A percentile compares a stretch with the other conserved stretches of the same genome.
Evolutionary conservation across 1,140 invertebrate genomes (phyloP).

Genomic region (Scaptodrosophila lebanonensis): DNA sequence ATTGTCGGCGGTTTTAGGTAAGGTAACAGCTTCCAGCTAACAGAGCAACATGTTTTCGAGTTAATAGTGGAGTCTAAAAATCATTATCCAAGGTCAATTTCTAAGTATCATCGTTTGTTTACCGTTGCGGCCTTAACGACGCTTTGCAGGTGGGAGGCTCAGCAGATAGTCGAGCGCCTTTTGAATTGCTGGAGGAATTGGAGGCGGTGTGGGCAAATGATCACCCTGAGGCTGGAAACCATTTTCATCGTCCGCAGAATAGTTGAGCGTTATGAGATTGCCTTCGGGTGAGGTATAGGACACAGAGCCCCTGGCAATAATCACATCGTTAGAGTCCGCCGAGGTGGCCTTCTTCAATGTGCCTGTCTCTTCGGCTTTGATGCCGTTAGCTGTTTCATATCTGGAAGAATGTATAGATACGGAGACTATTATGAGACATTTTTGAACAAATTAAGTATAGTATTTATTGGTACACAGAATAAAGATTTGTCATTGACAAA

Average conservation of each 20-base stretch:
- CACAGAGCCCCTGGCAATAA: conserved; percentile 84
- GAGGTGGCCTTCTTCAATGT: conserved; percentile 82
- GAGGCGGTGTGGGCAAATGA: conserved; percentile 85
- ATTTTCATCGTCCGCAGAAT: conserved; percentile 87
- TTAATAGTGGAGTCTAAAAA: conserved; percentile 22
- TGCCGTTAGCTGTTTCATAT: conserved; percentile 87
- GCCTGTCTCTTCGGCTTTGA: conserved; percentile 83
- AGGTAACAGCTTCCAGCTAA: conserved; percentile 21
- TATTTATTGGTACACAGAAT: too few relatives aligned
- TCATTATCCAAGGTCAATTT: conserved; percentile 26
- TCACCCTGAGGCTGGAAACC: conserved; percentile 85
- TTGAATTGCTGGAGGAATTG: conserved; percentile 87
- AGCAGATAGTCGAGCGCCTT: conserved; percentile 83
- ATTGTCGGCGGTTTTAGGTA: conserved; percentile 18
- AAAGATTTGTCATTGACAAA: too few relatives aligned
- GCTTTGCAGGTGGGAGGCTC: conserved; percentile 77
- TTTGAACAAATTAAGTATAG: conserved; percentile 2
- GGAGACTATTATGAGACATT: conserved; percentile 4
- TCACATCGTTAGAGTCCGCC: conserved; percentile 80
- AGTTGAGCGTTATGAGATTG: conserved; percentile 85
- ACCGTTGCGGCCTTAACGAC: conserved; percentile 42
- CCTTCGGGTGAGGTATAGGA: conserved; percentile 90
- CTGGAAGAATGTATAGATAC: conserved; percentile 76
- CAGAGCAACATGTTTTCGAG: conserved; percentile 23
- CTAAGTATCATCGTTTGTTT: conserved; percentile 21